Base-by-base conservation (phyloP, 2,888 invertebrate genomes). In the Catocala fraxini region DNA sequence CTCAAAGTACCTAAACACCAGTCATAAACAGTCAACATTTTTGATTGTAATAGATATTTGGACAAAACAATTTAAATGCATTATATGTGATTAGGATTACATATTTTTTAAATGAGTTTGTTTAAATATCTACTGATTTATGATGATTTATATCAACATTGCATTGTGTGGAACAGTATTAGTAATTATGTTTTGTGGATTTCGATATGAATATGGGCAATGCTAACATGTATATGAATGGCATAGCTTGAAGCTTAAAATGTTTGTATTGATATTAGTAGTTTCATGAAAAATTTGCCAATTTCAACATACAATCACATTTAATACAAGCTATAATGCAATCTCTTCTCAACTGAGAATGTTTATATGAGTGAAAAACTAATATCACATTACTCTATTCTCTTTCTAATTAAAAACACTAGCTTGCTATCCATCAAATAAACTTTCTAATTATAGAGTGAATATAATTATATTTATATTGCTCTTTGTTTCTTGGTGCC, bases 381-480 rank as follows among this genome's bases (percentile, higher is more conserved):
- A 65, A 35, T 61, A 65, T 65, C 58, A 68, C 67, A 70, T 47
- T 55, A 61, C 43, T 15, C 62, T 61, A 63, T 35, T 56, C 43
- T 47, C 51, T 59, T 58, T 51, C 55, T 68, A 58, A 59, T 56
- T 57, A 62, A 11, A 60, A 73, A 72, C 55, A 56, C 70, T 70
- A 72, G 56, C 73, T 72, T 60, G 51, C 70, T 75, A 70, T 59
- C 57, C 52, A 58, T 70, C 42, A 62, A 59, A 49, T 56, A 59
- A 25, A 10, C 45, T 51, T 35, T 48, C 33, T 43, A 45, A 56
- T 7, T 39, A 7, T 34, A 47, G 25, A 54, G 53, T 34, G 59
- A 48, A 48, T 53, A 59, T 11, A 34, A 1, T n/a, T n/a, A n/a
- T n/a, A n/a, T n/a, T n/a, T 7, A 39, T 39, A 7, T 39, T 39